Percentiles rank a stretch among this genome's conserved stretches.
These are phyloP conservation scores for Spatulosminthurus flaviceps DNA, from an alignment of 2,888 invertebrate genomes.

Conservation along the genomic window DNA sequence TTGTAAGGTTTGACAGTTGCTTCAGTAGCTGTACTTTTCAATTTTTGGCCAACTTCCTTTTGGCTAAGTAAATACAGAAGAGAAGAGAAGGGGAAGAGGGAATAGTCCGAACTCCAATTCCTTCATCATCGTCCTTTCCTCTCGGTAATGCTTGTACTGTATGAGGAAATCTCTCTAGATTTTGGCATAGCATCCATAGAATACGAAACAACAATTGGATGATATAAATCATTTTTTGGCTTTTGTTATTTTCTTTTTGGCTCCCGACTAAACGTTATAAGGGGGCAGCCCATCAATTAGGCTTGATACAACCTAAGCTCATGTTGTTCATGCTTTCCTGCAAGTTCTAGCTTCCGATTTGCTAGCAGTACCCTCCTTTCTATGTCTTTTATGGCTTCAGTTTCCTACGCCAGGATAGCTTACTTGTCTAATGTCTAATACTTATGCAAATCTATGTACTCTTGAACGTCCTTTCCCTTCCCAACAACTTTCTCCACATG, in stretches of 20 bases:
- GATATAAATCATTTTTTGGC: slow-evolving; percentile 37
- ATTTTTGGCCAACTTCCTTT: slow-evolving; percentile 40
- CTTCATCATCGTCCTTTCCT: background rate
- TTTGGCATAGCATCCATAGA: background rate
- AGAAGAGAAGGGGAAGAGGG: background rate
- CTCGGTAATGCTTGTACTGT: background rate
- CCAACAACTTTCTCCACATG: too few species aligned
- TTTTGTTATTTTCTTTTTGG: slow-evolving; percentile 29
- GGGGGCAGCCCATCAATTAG: slow-evolving; percentile 27
- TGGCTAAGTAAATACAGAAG: slow-evolving; percentile 18
- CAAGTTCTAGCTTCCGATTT: background rate
- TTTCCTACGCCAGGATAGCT: background rate
- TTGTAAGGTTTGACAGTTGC: slow-evolving; percentile 37
- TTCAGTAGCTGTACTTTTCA: slow-evolving; percentile 34
- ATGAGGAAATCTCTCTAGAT: background rate
- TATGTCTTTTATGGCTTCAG: background rate
- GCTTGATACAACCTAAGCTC: background rate
- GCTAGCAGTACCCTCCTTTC: background rate
- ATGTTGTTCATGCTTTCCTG: background rate
- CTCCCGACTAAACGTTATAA: background rate
- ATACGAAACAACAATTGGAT: slow-evolving; percentile 33
- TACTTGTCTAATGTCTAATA: too few species aligned
- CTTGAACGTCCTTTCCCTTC: too few species aligned
- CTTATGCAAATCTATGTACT: background rate
- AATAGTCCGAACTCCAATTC: background rate